phyloP scores from a whole-genome alignment of 92 coral and sea anemone genomes.

The Hydrozoanthus gracilis region DNA sequence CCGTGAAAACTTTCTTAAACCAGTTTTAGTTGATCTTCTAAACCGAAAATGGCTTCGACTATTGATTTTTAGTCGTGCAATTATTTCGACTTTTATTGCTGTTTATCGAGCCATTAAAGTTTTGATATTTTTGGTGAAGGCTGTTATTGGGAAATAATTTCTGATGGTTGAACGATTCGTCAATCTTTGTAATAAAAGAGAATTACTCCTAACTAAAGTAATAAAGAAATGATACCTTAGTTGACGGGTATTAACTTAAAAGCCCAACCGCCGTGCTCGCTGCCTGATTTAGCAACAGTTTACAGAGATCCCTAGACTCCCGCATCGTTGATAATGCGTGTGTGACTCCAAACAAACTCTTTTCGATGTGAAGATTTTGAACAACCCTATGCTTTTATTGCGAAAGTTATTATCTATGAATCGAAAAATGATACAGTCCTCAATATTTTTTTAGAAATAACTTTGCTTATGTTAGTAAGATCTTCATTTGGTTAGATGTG shows the following conservation, averaged over 20 bases:
- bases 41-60: background rate
- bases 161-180: conserved; percentile 38
- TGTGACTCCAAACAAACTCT: background rate
- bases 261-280: conserved; percentile 62
- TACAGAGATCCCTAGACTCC: background rate
- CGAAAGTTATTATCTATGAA: background rate
- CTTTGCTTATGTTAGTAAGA: background rate
- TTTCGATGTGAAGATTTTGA: background rate
- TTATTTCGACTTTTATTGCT: conserved; percentile 36
- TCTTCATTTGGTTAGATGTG: background rate
- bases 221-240: conserved; percentile 48
- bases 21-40: background rate
- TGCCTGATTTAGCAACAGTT: conserved; percentile 13
- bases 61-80: background rate
- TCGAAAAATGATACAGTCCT: background rate
- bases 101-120: conserved; percentile 40
- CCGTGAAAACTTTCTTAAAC: background rate
- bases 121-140: conserved; percentile 38
- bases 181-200: conserved; percentile 44
- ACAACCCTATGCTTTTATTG: background rate
- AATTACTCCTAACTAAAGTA: conserved; percentile 36
- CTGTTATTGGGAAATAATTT: conserved; percentile 17
- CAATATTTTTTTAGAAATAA: background rate
- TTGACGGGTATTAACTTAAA: conserved; percentile 61
- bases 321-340: conserved; percentile 17